Evolutionary conservation across 2,888 invertebrate species (phyloP), one percentile per base, ranked within the genome.

Genomic region (Leptarthrus brevirostris): DNA sequence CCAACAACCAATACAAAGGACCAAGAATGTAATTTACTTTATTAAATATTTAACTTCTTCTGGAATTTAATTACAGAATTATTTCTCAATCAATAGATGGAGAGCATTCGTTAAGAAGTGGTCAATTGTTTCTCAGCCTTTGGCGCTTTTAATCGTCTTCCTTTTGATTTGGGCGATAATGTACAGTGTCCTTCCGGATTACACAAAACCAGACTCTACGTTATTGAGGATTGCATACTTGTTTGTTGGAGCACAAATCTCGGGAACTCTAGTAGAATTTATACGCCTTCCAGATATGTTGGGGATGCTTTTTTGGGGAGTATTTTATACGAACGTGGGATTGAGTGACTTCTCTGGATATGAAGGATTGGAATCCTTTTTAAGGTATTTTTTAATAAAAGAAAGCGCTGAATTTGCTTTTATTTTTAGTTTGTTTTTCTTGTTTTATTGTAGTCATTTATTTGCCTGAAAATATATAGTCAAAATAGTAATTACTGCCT

Each of bases 241-340:
- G 1, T 84, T 85, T 77, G 80, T 83, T 71, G 84, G 85, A 1
- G 85, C 85, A 5, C 82, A 85, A 74, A 75, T 82, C 22, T 76
- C 79, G 8, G 85, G 85, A 0, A 79, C 83, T n/a, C 72, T 84
- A 74, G 82, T 82, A 36, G 80, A 81, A 53, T 81, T 82, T 5
- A 66, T 82, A 2, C 79, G 80, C 36, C 72, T 85, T 76, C 85
- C 90, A 0, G 89, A 90, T 4, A 86, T 90, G 81, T 84, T 90
- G 74, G 90, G 90, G 12, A 90, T 90, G 90, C 81, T 90, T 0
- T 82, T 90, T 54, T 87, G 88, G 69, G 90, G 90, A 10, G 87
- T 90, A 2, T 80, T 87, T 6, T 85, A 87, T 70, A 82, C 86
- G 61, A 88, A 88, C 79, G 77, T 87, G 16, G 87, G 86, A 0